Percentiles rank a stretch among this genome's conserved stretches.
Evolutionary conservation across 2,113 vertebrate species (phyloP).

Genomic region (Balaeniceps rex): DNA sequence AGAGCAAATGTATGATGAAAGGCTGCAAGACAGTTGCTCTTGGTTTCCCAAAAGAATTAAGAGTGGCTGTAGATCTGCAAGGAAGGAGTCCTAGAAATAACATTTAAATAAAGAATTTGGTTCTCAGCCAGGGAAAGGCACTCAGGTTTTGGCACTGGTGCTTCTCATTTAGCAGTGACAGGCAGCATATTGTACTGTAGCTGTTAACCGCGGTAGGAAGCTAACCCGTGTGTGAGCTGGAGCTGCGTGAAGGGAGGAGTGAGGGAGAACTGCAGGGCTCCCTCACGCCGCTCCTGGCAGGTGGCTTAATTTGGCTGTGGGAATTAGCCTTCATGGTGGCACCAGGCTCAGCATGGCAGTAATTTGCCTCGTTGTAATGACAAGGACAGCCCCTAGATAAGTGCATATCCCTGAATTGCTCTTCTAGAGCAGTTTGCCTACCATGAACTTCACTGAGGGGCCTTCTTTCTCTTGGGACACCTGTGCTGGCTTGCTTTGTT

Average conservation of each 20-base stretch:
- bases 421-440: background rate
- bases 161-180: background rate
- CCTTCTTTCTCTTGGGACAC: background rate
- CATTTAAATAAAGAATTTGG: background rate
- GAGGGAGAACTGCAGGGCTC: background rate
- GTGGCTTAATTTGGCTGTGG: background rate
- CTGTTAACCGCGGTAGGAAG: background rate
- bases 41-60: background rate
- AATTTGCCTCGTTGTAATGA: background rate
- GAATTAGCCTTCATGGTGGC: background rate
- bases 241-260: background rate
- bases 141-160: background rate
- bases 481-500: background rate
- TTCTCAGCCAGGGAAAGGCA: conserved; percentile 2
- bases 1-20: background rate
- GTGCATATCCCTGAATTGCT: background rate
- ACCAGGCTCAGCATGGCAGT: background rate
- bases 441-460: background rate
- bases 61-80: background rate
- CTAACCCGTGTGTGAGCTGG: background rate
- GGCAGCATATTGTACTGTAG: background rate
- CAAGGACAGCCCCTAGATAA: background rate
- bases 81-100: background rate
- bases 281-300: background rate
- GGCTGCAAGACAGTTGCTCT: background rate